Evolutionary conservation across 2,888 invertebrate species (phyloP).

Genomic region (Resseliella maxima): DNA sequence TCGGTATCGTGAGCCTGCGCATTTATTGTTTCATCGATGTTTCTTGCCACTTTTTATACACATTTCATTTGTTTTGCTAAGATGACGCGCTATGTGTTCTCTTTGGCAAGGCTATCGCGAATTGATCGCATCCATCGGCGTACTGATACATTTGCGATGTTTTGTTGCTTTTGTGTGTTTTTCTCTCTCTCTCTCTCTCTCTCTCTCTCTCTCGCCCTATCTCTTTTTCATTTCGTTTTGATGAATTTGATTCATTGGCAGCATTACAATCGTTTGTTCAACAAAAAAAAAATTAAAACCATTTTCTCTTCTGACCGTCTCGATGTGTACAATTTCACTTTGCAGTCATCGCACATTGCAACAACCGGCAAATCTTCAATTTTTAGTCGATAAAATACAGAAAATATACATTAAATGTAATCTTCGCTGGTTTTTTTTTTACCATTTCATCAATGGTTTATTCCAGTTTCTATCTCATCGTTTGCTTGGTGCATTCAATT

Average conservation of each 20-base stretch:
- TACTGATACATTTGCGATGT: constrained; percentile 19
- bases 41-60: background rate
- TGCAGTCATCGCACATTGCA: background rate
- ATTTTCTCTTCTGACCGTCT: constrained; percentile 22
- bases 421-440: background rate
- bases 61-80: background rate
- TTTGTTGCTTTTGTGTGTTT: background rate
- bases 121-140: background rate
- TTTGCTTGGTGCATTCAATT: background rate
- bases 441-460: no score
- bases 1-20: constrained; percentile 47
- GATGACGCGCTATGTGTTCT: constrained; percentile 20
- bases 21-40: constrained; percentile 32
- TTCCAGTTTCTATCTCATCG: constrained; percentile 7
- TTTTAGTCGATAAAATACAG: constrained; percentile 23
- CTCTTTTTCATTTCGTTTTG: background rate
- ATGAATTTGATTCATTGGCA: constrained; percentile 38
- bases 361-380: constrained; percentile 5
- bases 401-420: constrained; percentile 35
- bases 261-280: constrained; percentile 27
- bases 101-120: constrained; percentile 20
- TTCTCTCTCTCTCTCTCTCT: no score
- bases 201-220: no score
- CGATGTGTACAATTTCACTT: background rate
- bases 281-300: no score